A percentile compares a stretch with the other conserved stretches of the same genome.
Evolutionary conservation across 2,797 vertebrate species (phyloP).

Genomic region (Hoplostethus mediterraneus): DNA sequence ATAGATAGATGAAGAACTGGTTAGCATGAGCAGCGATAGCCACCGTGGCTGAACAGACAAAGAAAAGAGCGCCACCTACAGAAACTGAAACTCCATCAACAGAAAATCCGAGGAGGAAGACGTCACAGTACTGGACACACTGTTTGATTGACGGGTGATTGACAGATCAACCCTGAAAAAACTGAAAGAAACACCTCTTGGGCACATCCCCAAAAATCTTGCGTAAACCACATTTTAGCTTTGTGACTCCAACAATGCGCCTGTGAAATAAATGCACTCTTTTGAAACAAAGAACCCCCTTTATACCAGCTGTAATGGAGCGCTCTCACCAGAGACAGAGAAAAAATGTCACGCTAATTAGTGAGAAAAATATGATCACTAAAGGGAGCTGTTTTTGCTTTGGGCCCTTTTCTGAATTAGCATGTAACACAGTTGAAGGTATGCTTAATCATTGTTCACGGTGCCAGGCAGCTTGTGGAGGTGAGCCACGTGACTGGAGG

Average conservation of each 20-base stretch:
- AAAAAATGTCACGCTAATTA: slow-evolving; percentile 71
- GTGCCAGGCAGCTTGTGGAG: slow-evolving; percentile 51
- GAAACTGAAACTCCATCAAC: too few species aligned
- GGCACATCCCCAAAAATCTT: slow-evolving; percentile 2
- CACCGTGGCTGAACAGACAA: too few species aligned
- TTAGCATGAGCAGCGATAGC: too few species aligned
- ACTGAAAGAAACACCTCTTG: too few species aligned
- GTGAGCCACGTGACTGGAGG: slow-evolving; percentile 64
- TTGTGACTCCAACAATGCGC: slow-evolving; percentile 14
- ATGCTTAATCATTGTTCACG: slow-evolving; percentile 73
- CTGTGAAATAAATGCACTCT: slow-evolving; percentile 40
- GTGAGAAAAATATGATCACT: slow-evolving; percentile 73
- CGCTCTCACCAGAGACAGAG: slow-evolving; percentile 63
- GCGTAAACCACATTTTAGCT: slow-evolving; percentile 3
- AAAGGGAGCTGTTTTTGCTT: slow-evolving; percentile 67
- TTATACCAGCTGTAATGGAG: slow-evolving; percentile 55
- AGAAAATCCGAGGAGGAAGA: too few species aligned
- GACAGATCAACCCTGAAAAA: too few species aligned
- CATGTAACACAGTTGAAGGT: slow-evolving; percentile 66
- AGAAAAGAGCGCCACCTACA: too few species aligned
- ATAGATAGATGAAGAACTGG: too few species aligned
- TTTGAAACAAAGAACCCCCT: slow-evolving; percentile 53
- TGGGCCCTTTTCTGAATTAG: slow-evolving; percentile 72
- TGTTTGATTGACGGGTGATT: too few species aligned
- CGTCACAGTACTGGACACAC: too few species aligned